Conservation (phyloP, 2,888 invertebrate genomes). For the Ornithoptera priamus region DNA sequence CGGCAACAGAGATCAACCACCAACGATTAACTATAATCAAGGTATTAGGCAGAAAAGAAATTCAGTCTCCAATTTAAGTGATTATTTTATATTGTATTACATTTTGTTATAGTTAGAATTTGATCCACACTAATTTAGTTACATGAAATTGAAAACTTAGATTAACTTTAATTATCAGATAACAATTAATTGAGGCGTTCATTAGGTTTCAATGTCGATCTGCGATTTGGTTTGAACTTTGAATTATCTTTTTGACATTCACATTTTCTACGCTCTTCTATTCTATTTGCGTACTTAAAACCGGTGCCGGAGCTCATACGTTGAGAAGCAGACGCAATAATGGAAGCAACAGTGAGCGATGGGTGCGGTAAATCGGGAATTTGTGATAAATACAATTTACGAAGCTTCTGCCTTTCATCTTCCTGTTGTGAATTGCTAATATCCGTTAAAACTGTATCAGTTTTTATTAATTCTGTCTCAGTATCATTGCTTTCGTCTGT, state of each 20-base stretch:
- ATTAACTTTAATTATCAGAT: not conserved
- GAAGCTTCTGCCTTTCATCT: slow-evolving; percentile 41
- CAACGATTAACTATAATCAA: too few relatives aligned
- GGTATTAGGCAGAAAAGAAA: too few relatives aligned
- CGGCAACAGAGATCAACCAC: too few relatives aligned
- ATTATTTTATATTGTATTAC: too few relatives aligned
- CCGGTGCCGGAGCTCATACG: slow-evolving; percentile 43
- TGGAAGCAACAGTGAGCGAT: slow-evolving; percentile 47
- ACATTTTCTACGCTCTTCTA: slow-evolving; percentile 41
- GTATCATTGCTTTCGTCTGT: slow-evolving; percentile 31
- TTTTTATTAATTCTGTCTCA: slow-evolving; percentile 3
- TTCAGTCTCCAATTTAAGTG: too few relatives aligned
- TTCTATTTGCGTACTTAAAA: slow-evolving; percentile 49
- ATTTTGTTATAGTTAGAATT: too few relatives aligned
- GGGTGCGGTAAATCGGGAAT: slow-evolving; percentile 58
- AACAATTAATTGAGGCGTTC: slow-evolving; percentile 31
- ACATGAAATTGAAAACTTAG: not conserved
- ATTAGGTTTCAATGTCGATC: slow-evolving; percentile 50
- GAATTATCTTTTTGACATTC: slow-evolving; percentile 32
- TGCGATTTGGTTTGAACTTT: slow-evolving; percentile 48
- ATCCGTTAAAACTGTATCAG: slow-evolving; percentile 32
- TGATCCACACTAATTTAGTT: not conserved
- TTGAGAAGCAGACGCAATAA: slow-evolving; percentile 51
- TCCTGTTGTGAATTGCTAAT: slow-evolving; percentile 30
- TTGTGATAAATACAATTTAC: slow-evolving; percentile 49